Conservation (phyloP, 2,113 vertebrate genomes). For the Rhea pennata region DNA sequence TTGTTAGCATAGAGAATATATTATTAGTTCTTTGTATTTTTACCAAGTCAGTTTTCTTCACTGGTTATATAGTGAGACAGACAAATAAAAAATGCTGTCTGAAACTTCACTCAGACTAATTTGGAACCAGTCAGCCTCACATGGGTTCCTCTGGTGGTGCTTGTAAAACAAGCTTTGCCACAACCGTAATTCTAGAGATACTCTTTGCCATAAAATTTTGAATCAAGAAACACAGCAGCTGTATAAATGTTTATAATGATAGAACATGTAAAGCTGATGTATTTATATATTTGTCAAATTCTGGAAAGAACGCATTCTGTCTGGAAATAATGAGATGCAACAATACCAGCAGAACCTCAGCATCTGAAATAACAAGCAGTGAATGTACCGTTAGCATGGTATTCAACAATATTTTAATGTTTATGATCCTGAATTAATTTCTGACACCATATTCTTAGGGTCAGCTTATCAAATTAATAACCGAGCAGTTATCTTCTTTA, state of each 20-base stretch:
- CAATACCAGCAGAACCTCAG: background rate
- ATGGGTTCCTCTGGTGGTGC: background rate
- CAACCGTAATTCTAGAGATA: background rate
- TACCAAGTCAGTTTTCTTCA: background rate
- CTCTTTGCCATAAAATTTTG: background rate
- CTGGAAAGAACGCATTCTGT: background rate
- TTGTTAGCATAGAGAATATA: background rate
- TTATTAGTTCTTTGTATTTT: background rate
- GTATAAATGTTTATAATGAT: background rate
- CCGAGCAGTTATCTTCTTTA: background rate
- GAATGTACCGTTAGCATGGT: background rate
- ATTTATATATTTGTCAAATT: background rate
- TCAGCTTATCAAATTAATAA: background rate
- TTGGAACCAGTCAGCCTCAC: background rate
- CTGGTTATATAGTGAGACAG: background rate
- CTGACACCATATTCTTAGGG: background rate
- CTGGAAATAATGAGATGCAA: constrained; percentile 13
- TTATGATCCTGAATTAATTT: constrained; percentile 11
- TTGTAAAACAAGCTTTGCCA: background rate
- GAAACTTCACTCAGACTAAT: background rate
- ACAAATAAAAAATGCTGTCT: background rate
- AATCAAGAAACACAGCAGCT: background rate
- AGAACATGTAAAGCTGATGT: background rate
- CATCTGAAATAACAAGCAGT: constrained; percentile 33
- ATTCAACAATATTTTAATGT: background rate